Evolutionary conservation across 2,797 vertebrate genomes (phyloP).

Genomic region (Megaceryle alcyon): DNA sequence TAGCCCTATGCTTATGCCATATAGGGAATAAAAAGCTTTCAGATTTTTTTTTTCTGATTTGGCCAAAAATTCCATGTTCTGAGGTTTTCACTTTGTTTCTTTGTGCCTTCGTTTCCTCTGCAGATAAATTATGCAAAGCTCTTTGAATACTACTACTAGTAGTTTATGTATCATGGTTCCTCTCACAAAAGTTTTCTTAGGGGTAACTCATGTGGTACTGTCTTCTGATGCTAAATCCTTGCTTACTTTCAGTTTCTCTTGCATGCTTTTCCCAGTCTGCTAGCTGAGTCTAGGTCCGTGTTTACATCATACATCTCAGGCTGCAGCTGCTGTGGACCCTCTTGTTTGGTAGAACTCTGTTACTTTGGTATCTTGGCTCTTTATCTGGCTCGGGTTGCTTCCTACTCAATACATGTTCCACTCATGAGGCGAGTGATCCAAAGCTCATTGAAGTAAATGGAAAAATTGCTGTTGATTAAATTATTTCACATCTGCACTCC

Average conservation of each 20-base stretch:
- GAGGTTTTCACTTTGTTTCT: conserved; percentile 10
- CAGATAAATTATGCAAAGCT: not conserved
- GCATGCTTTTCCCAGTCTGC: not conserved
- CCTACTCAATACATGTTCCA: conserved; percentile 66
- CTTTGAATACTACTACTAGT: not conserved
- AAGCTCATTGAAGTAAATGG: conserved; percentile 72
- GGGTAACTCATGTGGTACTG: not conserved
- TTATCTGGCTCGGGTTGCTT: conserved; percentile 65
- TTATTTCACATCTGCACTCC: conserved; percentile 71
- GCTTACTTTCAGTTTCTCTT: conserved; percentile 21
- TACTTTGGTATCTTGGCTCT: conserved; percentile 71
- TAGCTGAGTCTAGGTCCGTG: not conserved
- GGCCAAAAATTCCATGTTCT: not conserved
- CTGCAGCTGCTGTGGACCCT: conserved; percentile 68
- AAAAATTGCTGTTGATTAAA: conserved; percentile 71
- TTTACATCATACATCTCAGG: conserved; percentile 51
- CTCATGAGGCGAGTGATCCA: conserved; percentile 65
- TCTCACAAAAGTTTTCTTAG: not conserved
- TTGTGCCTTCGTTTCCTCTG: not conserved
- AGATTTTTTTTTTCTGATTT: not conserved
- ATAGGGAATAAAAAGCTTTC: conserved; percentile 17
- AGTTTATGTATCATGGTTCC: not conserved
- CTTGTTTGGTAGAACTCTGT: conserved; percentile 64
- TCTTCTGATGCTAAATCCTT: not conserved
- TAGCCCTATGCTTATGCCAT: conserved; percentile 1